Evolutionary conservation across 1,140 invertebrate species (phyloP).

Genomic region (Temnothorax longispinosus): DNA sequence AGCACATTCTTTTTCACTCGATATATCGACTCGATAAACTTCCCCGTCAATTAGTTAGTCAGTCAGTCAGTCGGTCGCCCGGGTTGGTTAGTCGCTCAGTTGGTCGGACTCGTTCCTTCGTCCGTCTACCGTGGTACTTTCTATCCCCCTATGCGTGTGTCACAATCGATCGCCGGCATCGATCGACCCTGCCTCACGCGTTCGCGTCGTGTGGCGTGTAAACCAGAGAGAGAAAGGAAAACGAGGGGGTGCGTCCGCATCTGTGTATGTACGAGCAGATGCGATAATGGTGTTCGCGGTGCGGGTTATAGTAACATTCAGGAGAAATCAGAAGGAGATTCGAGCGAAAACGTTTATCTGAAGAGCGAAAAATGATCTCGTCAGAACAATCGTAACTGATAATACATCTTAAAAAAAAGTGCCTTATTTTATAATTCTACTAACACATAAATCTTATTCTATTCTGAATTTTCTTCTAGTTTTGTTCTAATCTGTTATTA

Average conservation of each 20-base stretch:
- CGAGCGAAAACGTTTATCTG: not conserved
- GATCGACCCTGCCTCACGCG: constrained; percentile 50
- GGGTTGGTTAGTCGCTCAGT: not conserved
- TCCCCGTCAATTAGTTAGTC: constrained; percentile 1
- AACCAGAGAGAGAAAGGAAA: constrained; percentile 69
- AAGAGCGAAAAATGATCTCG: not conserved
- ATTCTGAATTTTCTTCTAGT: not conserved
- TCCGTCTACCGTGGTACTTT: constrained; percentile 11
- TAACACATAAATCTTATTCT: not conserved
- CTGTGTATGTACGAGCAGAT: not conserved
- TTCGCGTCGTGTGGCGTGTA: constrained; percentile 63
- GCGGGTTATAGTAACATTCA: constrained; percentile 30
- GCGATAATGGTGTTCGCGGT: constrained; percentile 34
- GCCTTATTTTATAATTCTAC: not conserved
- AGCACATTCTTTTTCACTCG: constrained; percentile 46
- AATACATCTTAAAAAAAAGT: not conserved
- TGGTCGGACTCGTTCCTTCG: constrained; percentile 22
- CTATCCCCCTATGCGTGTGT: constrained; percentile 42
- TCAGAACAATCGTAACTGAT: not conserved
- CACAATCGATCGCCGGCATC: constrained; percentile 63
- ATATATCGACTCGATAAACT: constrained; percentile 56
- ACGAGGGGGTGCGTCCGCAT: constrained; percentile 56
- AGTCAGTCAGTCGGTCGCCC: constrained; percentile 32
- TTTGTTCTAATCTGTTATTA: not conserved
- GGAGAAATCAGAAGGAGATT: not conserved